These are phyloP conservation scores for Nycticorax nycticorax DNA, from an alignment of 2,113 vertebrate genomes.

Conservation along the genomic window DNA sequence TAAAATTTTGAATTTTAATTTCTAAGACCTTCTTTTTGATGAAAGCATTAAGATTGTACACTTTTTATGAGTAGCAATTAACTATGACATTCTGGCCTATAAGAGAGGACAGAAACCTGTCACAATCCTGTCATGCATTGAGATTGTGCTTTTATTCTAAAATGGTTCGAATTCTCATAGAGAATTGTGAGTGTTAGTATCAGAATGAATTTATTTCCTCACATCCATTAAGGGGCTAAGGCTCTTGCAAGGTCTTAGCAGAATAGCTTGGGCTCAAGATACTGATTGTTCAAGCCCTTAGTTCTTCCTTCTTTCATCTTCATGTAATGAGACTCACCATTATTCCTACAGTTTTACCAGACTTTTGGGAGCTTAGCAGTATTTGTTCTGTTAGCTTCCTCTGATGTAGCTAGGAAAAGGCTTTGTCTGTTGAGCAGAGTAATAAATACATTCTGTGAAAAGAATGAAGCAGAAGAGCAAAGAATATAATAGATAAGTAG, in stretches of 20 bases:
- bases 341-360: conserved; percentile 1
- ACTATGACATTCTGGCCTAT: background rate
- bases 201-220: background rate
- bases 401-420: background rate
- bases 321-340: background rate
- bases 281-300: background rate
- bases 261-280: background rate
- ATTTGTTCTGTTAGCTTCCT: conserved; percentile 5
- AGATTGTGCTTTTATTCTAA: background rate
- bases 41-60: background rate
- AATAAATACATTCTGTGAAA: background rate
- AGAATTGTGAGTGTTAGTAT: background rate
- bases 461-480: background rate
- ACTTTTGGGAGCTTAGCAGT: background rate
- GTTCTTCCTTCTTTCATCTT: conserved; percentile 4
- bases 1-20: background rate
- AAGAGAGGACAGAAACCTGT: background rate
- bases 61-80: background rate
- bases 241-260: background rate
- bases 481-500: background rate
- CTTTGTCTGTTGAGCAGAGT: background rate
- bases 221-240: background rate
- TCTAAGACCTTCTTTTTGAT: background rate
- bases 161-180: background rate
- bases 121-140: background rate